Evolutionary conservation across 2,888 invertebrate genomes (phyloP).

Genomic region (Alitta virens): DNA sequence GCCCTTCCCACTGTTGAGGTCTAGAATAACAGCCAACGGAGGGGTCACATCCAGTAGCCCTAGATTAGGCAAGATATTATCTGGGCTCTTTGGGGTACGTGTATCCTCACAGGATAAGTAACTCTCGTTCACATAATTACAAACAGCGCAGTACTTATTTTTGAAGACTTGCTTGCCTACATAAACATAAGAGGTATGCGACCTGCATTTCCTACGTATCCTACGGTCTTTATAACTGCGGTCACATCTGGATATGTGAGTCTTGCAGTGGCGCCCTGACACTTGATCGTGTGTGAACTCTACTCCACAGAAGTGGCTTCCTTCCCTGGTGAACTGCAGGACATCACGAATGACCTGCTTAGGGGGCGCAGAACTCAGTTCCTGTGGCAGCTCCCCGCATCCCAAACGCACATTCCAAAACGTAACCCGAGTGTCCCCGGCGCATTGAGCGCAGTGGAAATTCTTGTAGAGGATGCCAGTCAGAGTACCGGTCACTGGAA

Average conservation of each 20-base stretch:
- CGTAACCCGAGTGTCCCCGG: conserved; percentile 25
- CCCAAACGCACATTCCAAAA: conserved; percentile 22
- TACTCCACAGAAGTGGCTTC: background rate
- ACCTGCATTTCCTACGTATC: conserved; percentile 9
- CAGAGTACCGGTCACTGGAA: conserved; percentile 31
- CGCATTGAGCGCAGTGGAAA: conserved; percentile 39
- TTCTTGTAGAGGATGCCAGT: conserved; percentile 34
- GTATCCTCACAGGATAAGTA: conserved; percentile 16
- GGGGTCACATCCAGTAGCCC: background rate
- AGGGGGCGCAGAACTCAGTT: background rate
- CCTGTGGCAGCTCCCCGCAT: conserved; percentile 1
- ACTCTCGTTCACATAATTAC: conserved; percentile 10
- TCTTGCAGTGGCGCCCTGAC: conserved; percentile 8
- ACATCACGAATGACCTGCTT: background rate
- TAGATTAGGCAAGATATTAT: conserved; percentile 2
- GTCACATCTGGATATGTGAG: conserved; percentile 11
- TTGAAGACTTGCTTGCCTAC: conserved; percentile 14
- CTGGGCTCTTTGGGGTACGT: background rate
- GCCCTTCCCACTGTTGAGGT: conserved; percentile 68
- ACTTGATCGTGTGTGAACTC: conserved; percentile 4
- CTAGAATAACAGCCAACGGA: conserved; percentile 66
- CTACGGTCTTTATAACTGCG: background rate
- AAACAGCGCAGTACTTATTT: conserved; percentile 16
- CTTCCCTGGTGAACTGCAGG: background rate
- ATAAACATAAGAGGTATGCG: conserved; percentile 13